Conservation (phyloP, 2,797 vertebrate species). For the Macrochelys suwanniensis region DNA sequence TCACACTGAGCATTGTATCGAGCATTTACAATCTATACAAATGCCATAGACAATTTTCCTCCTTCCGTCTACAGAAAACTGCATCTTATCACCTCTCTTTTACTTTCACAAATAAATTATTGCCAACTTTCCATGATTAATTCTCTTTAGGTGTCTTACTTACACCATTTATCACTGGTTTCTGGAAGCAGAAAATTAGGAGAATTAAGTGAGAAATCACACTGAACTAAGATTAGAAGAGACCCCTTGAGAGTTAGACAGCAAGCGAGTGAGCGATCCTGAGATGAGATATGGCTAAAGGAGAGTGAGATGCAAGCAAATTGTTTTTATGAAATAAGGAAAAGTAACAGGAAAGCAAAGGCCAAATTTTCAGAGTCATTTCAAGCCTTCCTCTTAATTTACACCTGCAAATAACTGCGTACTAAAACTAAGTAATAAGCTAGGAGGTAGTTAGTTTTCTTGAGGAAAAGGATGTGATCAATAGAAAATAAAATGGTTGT, state of each 20-base stretch:
- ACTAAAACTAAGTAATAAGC: not conserved
- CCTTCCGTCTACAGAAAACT: not conserved
- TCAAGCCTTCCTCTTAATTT: not conserved
- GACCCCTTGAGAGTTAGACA: not conserved
- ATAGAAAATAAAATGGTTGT: not conserved
- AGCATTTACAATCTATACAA: not conserved
- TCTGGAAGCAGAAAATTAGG: not conserved
- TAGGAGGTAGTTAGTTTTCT: not conserved
- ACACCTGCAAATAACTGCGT: not conserved
- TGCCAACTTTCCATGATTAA: not conserved
- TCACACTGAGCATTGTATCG: not conserved
- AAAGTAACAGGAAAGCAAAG: not conserved
- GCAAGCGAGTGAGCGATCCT: not conserved
- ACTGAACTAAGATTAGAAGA: not conserved
- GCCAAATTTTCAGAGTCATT: not conserved
- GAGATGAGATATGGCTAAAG: not conserved
- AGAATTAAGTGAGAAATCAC: not conserved
- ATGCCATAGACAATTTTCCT: not conserved
- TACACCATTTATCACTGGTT: not conserved
- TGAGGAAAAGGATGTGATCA: not conserved
- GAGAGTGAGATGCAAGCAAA: not conserved
- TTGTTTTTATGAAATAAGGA: not conserved
- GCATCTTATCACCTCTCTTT: not conserved
- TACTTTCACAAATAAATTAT: not conserved
- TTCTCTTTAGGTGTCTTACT: not conserved